Evolutionary conservation across 2,888 invertebrate species (phyloP), one percentile per base, ranked within the genome.

Genomic region (Lottia gigantea): DNA sequence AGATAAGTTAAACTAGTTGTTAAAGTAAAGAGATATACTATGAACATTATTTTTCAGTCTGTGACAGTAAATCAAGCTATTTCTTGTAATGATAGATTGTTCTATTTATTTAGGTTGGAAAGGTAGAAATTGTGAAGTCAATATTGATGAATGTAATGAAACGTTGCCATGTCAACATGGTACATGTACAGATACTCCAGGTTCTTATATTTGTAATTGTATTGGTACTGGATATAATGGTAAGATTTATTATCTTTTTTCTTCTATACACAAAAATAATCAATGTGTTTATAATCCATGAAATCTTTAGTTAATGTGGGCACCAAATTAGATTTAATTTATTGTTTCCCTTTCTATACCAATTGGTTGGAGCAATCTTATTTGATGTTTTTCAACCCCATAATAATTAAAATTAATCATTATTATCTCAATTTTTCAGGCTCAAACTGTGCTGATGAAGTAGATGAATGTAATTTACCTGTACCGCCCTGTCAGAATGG

Each of bases 371-470:
- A n/a, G n/a, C n/a, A n/a, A n/a, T n/a, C n/a, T n/a, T n/a, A n/a
- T n/a, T n/a, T n/a, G n/a, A n/a, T n/a, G n/a, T n/a, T n/a, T n/a
- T n/a, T n/a, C n/a, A n/a, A n/a, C n/a, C n/a, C n/a, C n/a, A n/a
- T n/a, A n/a, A n/a, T n/a, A n/a, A n/a, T n/a, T n/a, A n/a, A n/a
- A n/a, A n/a, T n/a, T n/a, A n/a, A n/a, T n/a, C 8, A 25, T 16
- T 46, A n/a, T 15, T 14, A 0, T 40, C 25, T n/a, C 12, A 16
- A 55, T 8, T 65, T 63, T 62, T 55, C 70, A 67, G 94, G 94
- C 11, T 93, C 93, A 82, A 93, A 94, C 88, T 97, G 96, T 88
- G 77, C 85, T 14, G 4, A 14, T 0, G 76, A 79, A 6, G 64
- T 75, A 14, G 64, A 78, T 45, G 76, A 81, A 62, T 81, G 80